Evolutionary conservation across 35 echinoderm and acorn worm species (phyloP).

Genomic region (Amphiura filiformis): DNA sequence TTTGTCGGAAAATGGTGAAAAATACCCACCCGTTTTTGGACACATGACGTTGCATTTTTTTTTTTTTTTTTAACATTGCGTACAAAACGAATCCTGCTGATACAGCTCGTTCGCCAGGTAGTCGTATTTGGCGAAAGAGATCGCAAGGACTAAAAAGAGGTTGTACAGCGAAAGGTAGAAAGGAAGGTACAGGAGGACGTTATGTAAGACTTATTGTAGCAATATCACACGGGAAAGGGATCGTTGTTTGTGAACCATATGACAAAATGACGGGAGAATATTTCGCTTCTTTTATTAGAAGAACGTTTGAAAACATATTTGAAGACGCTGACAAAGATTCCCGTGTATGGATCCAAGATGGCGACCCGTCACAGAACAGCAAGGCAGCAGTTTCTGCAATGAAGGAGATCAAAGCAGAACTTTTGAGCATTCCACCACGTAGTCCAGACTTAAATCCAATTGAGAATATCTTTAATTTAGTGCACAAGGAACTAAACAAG

Average conservation of each 20-base stretch:
- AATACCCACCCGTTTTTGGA: slow-evolving; percentile 10
- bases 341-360: slow-evolving; percentile 42
- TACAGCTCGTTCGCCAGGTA: slow-evolving; percentile 13
- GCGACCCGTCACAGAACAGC: slow-evolving; percentile 46
- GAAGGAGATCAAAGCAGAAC: slow-evolving; percentile 3
- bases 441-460: slow-evolving; percentile 64
- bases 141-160: slow-evolving; percentile 4
- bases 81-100: slow-evolving; percentile 36
- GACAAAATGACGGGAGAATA: slow-evolving; percentile 27
- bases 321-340: slow-evolving; percentile 5
- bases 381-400: slow-evolving; percentile 15
- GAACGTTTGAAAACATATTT: slow-evolving; percentile 41
- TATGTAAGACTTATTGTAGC: slow-evolving; percentile 22
- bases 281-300: slow-evolving; percentile 25
- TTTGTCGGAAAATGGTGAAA: neutral
- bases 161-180: slow-evolving; percentile 18
- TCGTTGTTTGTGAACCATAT: slow-evolving; percentile 35
- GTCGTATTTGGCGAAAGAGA: slow-evolving; percentile 19
- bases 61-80: slow-evolving; percentile 4
- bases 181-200: slow-evolving; percentile 25
- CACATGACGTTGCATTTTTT: slow-evolving; percentile 30
- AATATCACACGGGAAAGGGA: slow-evolving; percentile 15
- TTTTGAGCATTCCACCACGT: slow-evolving; percentile 34
- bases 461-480: slow-evolving; percentile 60
- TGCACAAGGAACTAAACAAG: slow-evolving; percentile 20